Percentiles rank a stretch among this genome's conserved stretches.
phyloP scores from a whole-genome alignment of 2,888 invertebrate species.

The Macrophya annulata region DNA sequence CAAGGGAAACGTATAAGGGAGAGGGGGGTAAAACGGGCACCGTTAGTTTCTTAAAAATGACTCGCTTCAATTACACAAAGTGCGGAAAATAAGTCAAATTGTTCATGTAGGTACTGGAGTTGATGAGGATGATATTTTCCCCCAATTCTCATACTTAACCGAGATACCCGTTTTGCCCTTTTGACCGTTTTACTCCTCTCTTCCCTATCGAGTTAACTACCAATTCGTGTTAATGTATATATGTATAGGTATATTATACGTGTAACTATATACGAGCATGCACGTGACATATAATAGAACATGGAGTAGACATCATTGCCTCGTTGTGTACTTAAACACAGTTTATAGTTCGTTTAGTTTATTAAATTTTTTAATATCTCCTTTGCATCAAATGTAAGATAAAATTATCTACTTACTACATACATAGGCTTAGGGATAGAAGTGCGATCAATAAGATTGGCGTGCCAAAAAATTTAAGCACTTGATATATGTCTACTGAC shows the following conservation, averaged over 20 bases:
- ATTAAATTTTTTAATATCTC: background rate
- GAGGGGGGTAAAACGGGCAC: no score
- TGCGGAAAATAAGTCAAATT: no score
- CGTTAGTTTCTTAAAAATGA: no score
- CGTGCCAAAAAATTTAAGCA: background rate
- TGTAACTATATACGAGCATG: background rate
- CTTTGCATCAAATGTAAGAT: background rate
- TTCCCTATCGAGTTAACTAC: background rate
- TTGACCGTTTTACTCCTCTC: no score
- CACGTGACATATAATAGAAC: no score
- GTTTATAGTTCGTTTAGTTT: background rate
- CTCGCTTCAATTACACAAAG: no score
- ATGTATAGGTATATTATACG: no score
- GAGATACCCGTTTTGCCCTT: no score
- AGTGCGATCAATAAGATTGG: constrained; percentile 35
- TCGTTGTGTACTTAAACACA: background rate
- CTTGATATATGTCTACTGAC: background rate
- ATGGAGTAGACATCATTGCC: background rate
- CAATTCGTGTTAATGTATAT: background rate
- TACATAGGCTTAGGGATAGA: background rate
- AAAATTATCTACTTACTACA: background rate
- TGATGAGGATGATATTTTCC: no score
- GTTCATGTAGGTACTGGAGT: no score
- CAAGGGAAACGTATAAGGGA: background rate
- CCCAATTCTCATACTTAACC: no score